Conservation (phyloP, 2,888 invertebrate genomes). For the Drosophila hawaiiensis region DNA sequence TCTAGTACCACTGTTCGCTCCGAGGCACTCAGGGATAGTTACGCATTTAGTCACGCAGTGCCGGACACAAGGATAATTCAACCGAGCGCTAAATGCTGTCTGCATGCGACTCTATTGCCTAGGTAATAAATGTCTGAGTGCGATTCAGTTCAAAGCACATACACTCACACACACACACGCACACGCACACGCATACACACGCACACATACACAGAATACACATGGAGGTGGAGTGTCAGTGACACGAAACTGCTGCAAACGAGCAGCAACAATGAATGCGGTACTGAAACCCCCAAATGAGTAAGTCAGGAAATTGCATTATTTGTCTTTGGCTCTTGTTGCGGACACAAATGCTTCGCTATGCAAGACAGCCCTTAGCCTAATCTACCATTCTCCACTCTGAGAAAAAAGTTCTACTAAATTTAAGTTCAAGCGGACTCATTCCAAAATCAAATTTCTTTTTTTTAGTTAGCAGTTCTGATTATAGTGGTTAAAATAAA, state of each 20-base stretch:
- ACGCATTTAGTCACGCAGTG: conserved; percentile 44
- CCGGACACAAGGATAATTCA: conserved; percentile 25
- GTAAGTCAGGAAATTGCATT: conserved; percentile 79
- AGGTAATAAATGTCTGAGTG: conserved; percentile 74
- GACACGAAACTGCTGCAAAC: conserved; percentile 58
- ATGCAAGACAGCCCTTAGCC: neutral
- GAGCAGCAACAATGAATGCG: conserved; percentile 22
- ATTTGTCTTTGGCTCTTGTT: conserved; percentile 77
- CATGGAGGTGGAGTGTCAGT: conserved; percentile 55
- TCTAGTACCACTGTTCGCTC: neutral
- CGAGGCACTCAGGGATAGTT: conserved; percentile 16
- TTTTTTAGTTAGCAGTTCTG: neutral
- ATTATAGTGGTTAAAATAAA: too few species aligned
- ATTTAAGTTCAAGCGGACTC: neutral
- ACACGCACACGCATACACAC: neutral
- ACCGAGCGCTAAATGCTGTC: conserved; percentile 26
- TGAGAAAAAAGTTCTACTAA: neutral
- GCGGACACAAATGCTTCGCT: conserved; percentile 56
- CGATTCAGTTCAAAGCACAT: conserved; percentile 35
- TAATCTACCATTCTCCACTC: conserved; percentile 1
- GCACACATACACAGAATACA: conserved; percentile 2
- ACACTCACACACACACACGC: conserved; percentile 10
- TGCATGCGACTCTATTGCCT: conserved; percentile 61
- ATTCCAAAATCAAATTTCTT: neutral
- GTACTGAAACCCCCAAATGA: conserved; percentile 69